These are phyloP conservation scores for Drosophila murphyi DNA, from an alignment of 1,140 invertebrate species.

Conservation along the genomic window DNA sequence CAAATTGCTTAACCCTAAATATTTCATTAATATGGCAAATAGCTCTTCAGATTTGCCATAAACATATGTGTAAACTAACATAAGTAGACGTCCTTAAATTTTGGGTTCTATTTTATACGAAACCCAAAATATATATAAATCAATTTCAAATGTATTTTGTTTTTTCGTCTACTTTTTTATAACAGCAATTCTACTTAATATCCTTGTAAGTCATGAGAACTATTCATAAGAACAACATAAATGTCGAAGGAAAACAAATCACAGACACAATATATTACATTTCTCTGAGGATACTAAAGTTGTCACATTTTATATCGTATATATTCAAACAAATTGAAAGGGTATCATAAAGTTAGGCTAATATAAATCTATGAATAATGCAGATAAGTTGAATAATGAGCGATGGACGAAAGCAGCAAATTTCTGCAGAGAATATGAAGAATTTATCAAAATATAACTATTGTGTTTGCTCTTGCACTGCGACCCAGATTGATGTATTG, in stretches of 20 bases:
- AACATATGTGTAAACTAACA: slow-evolving; percentile 4
- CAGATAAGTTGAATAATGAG: not conserved
- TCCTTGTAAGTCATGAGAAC: too few relatives aligned
- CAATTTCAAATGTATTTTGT: slow-evolving; percentile 15
- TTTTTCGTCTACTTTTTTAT: too few relatives aligned
- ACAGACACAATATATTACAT: not conserved
- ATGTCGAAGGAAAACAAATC: not conserved
- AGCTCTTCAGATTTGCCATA: slow-evolving; percentile 34
- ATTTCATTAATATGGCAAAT: slow-evolving; percentile 54
- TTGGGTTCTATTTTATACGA: not conserved
- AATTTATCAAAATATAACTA: too few relatives aligned
- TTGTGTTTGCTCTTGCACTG: too few relatives aligned
- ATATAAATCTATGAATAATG: not conserved
- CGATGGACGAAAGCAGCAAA: too few relatives aligned
- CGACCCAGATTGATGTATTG: too few relatives aligned
- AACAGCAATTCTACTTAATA: too few relatives aligned
- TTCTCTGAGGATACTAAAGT: not conserved
- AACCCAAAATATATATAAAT: slow-evolving; percentile 39
- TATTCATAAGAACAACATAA: too few relatives aligned
- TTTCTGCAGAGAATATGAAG: not conserved
- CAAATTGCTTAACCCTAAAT: slow-evolving; percentile 47
- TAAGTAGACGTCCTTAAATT: slow-evolving; percentile 10
- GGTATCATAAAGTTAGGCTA: not conserved
- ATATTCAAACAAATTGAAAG: not conserved
- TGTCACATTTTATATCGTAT: too few relatives aligned